These are phyloP conservation scores for Eledone cirrhosa DNA, from an alignment of 2,888 invertebrate genomes.

Conservation along the genomic window DNA sequence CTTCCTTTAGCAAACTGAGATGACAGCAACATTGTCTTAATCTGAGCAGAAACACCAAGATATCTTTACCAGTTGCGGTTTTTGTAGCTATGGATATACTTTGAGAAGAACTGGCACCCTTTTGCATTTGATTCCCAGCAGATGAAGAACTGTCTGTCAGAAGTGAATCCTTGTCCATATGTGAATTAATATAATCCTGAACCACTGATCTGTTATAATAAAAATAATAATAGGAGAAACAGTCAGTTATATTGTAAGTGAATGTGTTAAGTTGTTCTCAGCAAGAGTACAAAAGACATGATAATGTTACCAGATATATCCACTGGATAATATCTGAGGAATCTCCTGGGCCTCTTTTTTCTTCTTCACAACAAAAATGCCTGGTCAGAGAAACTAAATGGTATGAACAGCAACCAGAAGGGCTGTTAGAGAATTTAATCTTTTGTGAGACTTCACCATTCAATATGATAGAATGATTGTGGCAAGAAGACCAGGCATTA, in stretches of 20 bases:
- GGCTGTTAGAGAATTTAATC: too few species aligned
- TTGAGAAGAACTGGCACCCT: background rate
- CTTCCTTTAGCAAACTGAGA: slow-evolving; percentile 80
- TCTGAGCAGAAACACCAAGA: slow-evolving; percentile 81
- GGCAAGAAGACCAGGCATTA: too few species aligned
- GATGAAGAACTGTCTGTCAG: background rate
- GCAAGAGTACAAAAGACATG: too few species aligned
- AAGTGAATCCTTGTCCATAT: slow-evolving; percentile 55
- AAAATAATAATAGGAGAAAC: background rate
- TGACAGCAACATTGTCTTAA: slow-evolving; percentile 91
- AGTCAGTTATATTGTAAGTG: background rate
- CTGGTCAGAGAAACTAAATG: too few species aligned
- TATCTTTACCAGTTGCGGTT: slow-evolving; percentile 47
- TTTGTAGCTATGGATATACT: background rate
- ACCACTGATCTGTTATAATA: slow-evolving; percentile 57
- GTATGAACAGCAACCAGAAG: too few species aligned
- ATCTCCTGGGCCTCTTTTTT: background rate
- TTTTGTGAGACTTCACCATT: too few species aligned
- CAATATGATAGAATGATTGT: too few species aligned
- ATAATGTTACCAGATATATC: too few species aligned
- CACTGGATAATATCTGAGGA: background rate
- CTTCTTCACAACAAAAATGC: too few species aligned
- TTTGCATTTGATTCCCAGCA: background rate
- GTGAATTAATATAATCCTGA: slow-evolving; percentile 60
- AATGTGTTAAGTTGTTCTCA: background rate